Evolutionary conservation across 1,140 invertebrate species (phyloP), one percentile per base, ranked within the genome.

Genomic region (Helicorthomorpha holstii): DNA sequence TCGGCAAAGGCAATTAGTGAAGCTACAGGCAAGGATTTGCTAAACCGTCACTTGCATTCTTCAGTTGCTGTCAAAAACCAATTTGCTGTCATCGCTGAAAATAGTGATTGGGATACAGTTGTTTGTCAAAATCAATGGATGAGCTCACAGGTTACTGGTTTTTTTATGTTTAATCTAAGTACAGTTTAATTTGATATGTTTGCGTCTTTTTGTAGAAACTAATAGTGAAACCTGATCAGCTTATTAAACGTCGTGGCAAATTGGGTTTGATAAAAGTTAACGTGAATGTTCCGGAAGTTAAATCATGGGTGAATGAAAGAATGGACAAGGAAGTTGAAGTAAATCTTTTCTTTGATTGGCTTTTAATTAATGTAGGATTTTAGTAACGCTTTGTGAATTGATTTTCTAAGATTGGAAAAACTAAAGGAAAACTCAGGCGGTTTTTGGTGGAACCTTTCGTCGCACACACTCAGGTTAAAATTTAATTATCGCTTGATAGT

Each of bases 391-490:
- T 7, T 34, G 29, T 34, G 29, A 34, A 7, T 34, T 34, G 16
- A 34, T 47, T 56, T 60, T 64, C 66, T 22, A 57, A 78, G 67
- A 77, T 96, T 54, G 90, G 88, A 51, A 80, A 79, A 56, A 80
- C 89, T 1, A 76, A 70, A 14, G 92, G 95, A 43, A 91, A 88
- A 63, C 71, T 98, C 42, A 76, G 86, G 48, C 84, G 80, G 54
- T 98, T 99, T 63, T 93, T 99, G 51, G 89, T 99, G 34, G 95
- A 99, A 68, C 94, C 94, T 12, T 98, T 98, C 67, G 69, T 97
- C 43, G 78, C 82, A 19, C 95, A 99, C 65, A 77, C 80, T 59
- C 75, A 84, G 68, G 85, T 89, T 62, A 41, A 41, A 41, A 41
- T 12, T 12, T 12, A 19, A 41, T 41, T 41, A n/a, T n/a, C n/a